phyloP scores from a whole-genome alignment of 2,797 vertebrate genomes.

The Ptychobarbus kaznakovi region DNA sequence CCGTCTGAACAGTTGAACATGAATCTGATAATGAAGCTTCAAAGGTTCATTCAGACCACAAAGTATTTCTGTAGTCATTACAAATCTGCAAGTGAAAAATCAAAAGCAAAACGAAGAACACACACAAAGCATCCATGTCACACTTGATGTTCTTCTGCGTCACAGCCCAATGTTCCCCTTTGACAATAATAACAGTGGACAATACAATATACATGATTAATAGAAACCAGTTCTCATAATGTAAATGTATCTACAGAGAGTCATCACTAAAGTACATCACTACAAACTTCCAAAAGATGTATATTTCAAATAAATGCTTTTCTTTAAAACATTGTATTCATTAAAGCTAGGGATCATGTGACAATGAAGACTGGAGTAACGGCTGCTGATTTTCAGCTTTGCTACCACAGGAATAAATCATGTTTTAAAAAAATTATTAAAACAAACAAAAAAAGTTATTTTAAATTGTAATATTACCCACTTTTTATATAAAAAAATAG shows the following conservation, averaged over 20 bases:
- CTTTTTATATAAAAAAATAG: too few relatives aligned
- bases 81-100: not conserved
- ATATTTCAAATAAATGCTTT: not conserved
- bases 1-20: too few relatives aligned
- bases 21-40: not conserved
- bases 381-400: not conserved
- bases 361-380: not conserved
- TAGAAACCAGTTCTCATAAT: constrained; percentile 1
- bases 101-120: constrained; percentile 15
- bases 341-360: not conserved
- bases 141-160: not conserved
- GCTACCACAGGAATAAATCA: not conserved
- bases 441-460: not conserved
- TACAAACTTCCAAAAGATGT: not conserved
- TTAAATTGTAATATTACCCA: too few relatives aligned
- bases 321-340: not conserved
- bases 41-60: not conserved
- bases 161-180: constrained; percentile 22
- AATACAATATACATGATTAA: not conserved
- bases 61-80: too few relatives aligned
- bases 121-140: not conserved
- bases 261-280: too few relatives aligned
- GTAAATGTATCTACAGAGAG: not conserved
- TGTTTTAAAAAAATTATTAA: not conserved
- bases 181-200: not conserved